Base-by-base conservation (phyloP, 35 echinoderm and acorn worm species). In the Ophioderma brevispina region DNA sequence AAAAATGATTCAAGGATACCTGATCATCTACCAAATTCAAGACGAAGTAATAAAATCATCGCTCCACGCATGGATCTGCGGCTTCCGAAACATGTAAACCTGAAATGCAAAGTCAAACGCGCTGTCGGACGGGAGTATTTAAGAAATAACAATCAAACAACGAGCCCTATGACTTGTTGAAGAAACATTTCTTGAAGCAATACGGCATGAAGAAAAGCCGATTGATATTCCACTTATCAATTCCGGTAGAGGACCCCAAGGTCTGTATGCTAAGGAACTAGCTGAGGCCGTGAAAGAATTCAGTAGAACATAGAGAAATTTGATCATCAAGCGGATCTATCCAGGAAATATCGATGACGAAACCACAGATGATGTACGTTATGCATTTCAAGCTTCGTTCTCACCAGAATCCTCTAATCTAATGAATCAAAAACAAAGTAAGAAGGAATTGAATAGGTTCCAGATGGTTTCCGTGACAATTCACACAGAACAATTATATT, bases 191-290 rank as follows among this genome's bases (percentile, higher is more conserved):
- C 5, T 32, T 1, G 55, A 30, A 18, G 42, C 41, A 31, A 32
- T 84, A 21, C 14, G 17, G 18, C 39, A 84, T 52, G 43, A 84
- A 84, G 81, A 39, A 0, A 84, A 84, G 33, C 39, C 39, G 35
- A 52, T 84, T 23, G 81, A 39, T 1, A 5, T 84, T 52, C 81
- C 81, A 31, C 55, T 84, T 13, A 55, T 84, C 23, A 84, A 42
- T 23, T 84, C 81, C 33, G 81, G 81, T 32, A 42, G 81, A 31
- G 81, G 81, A 49, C 81, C 42, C 8, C 49, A 84, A 55, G 28
- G 18, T 10, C 28, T 55, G 13, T 84, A 42, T 84, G 81, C 81
- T 33, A 33, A 52, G 5, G 81, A 3, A 28, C 35, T 84, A 13
- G 13, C 39, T 33, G 81, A 84, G 18, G 40, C 81, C 8, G 43